phyloP scores from a whole-genome alignment of 2,113 vertebrate genomes.

The Rhabdomys dilectus region DNA sequence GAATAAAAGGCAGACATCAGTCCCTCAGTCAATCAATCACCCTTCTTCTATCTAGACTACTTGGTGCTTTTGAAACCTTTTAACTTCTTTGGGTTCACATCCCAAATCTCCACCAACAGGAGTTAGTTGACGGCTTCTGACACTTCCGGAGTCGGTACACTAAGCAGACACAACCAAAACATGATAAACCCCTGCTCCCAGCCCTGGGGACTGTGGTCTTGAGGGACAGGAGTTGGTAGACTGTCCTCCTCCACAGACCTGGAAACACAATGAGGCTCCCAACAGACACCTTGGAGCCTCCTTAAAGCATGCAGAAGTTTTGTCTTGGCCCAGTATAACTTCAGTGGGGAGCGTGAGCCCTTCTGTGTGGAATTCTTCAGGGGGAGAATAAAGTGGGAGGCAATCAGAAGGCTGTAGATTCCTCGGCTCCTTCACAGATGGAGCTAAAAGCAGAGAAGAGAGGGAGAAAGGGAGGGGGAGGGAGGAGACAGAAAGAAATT shows the following conservation, averaged over 20 bases:
- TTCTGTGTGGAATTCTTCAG: accelerated
- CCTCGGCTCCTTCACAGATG: not conserved
- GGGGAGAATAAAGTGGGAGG: not conserved
- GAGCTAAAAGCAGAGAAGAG: not conserved
- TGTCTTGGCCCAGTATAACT: accelerated
- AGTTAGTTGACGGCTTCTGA: not conserved
- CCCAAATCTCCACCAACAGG: not conserved
- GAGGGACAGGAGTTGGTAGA: not conserved
- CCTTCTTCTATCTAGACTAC: not conserved
- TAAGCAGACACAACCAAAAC: not conserved
- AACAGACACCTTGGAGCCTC: not conserved
- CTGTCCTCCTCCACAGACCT: not conserved
- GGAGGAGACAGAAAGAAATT: not conserved
- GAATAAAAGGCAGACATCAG: accelerated
- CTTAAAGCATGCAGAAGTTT: not conserved
- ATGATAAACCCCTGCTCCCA: not conserved
- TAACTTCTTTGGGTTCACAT: not conserved
- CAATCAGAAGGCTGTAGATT: not conserved
- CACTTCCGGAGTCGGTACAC: not conserved
- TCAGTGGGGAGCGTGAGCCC: not conserved
- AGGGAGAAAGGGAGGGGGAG: accelerated
- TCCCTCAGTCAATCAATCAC: not conserved
- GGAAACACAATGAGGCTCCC: not conserved
- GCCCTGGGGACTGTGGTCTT: not conserved
- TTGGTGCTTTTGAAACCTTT: not conserved